phyloP scores from a whole-genome alignment of 2,797 vertebrate species.

The Oreochromis mossambicus region DNA sequence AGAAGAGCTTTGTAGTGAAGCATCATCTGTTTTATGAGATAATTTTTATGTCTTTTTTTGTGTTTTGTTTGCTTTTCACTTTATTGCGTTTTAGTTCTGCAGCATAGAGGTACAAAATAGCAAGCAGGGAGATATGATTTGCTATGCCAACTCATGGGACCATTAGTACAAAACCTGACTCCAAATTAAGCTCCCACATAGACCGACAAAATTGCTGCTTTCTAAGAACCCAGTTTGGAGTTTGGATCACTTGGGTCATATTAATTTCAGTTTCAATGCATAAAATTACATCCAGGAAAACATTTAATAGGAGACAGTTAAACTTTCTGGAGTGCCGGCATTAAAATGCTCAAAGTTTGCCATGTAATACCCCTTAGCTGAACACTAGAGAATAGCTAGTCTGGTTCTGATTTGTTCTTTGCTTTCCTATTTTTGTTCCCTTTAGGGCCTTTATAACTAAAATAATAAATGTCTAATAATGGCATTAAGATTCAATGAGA shows the following conservation, averaged over 20 bases:
- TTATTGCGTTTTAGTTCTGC: neutral
- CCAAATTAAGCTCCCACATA: neutral
- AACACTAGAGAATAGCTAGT: neutral
- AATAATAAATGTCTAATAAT: neutral
- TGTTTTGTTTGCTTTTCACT: neutral
- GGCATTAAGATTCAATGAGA: neutral
- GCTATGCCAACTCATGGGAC: neutral
- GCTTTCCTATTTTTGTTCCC: neutral
- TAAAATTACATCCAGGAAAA: neutral
- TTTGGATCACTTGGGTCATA: neutral
- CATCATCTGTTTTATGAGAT: constrained; percentile 10
- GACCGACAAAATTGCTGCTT: neutral
- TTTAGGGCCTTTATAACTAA: neutral
- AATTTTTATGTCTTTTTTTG: constrained; percentile 1
- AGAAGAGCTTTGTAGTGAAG: constrained; percentile 18
- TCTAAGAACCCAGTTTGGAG: neutral
- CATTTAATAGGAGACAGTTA: neutral
- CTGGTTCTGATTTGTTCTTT: neutral
- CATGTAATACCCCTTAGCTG: neutral
- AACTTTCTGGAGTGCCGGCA: neutral
- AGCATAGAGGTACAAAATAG: neutral
- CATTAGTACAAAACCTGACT: neutral
- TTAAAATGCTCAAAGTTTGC: neutral
- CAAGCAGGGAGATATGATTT: neutral
- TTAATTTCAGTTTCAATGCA: neutral